Base-by-base conservation (phyloP, 2,797 vertebrate genomes). In the Gallirallus australis region DNA sequence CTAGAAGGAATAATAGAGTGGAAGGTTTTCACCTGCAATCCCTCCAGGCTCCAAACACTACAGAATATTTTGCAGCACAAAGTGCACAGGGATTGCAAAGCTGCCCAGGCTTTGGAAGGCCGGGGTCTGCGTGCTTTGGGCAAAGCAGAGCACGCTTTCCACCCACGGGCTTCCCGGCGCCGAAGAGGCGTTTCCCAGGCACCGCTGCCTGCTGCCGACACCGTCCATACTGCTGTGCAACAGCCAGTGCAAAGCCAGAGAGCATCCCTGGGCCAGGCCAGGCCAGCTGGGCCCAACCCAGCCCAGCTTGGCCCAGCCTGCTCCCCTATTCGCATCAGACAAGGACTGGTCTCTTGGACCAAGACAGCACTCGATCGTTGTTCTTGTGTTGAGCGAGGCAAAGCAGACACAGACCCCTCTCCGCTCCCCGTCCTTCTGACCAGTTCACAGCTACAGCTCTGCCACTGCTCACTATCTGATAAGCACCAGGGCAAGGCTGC, bases 101-200 rank as follows among this genome's bases (percentile, higher is more conserved):
- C 54, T 2, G 2, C 19, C 47, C 25, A 31, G 27, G n/a, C 19
- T 61, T 2, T 12, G 31, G 30, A 66, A 53, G 0, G 3, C 61
- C 0, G 12, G 27, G 39, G 1, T 73, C 54, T 15, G 63, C 21
- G 27, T 48, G 47, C 76, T 35, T 17, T 17, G 27, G 27, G 54
- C 61, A 73, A 79, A 78, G 47, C 53, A 65, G 54, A 60, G 54
- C 0, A 3, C 3, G 4, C 12, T 60, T 84, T 47, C 39, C 18
- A 19, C 33, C 33, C 27, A 45, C 28, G 59, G 37, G 48, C 23
- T 40, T 30, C 52, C 17, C 15, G 50, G 70, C 53, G 57, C 47
- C 28, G 25, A 76, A 31, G 60, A 30, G 53, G 52, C 2, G 8
- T 47, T 72, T 53, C 37, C 45, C 52, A 39, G 45, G 47, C 66